Evolutionary conservation across 2,113 vertebrate species (phyloP).

Genomic region (Chlorodrepanis virens): DNA sequence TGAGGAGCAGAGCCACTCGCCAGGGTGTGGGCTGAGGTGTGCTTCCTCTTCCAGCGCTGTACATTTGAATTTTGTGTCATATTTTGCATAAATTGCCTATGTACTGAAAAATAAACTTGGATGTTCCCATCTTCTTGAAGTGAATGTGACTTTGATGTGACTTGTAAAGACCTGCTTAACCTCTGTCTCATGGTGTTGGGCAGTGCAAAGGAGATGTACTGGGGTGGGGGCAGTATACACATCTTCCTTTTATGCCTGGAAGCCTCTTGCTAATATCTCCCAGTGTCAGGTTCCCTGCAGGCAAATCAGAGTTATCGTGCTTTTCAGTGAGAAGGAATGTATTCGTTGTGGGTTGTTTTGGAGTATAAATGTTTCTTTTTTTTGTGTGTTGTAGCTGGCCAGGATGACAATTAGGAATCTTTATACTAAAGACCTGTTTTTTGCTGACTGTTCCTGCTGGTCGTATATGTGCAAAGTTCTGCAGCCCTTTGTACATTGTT

Average conservation of each 20-base stretch:
- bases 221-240: not conserved
- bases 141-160: not conserved
- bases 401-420: not conserved
- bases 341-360: not conserved
- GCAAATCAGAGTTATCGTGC: not conserved
- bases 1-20: not conserved
- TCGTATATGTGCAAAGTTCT: not conserved
- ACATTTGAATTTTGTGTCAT: not conserved
- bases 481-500: not conserved
- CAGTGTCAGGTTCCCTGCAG: not conserved
- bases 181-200: not conserved
- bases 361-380: not conserved
- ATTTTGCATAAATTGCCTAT: slow-evolving; percentile 2
- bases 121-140: not conserved
- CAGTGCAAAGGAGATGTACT: not conserved
- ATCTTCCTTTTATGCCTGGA: not conserved
- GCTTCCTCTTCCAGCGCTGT: not conserved
- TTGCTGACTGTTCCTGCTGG: not conserved
- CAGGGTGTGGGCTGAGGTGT: not conserved
- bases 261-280: not conserved
- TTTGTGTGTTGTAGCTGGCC: not conserved
- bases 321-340: not conserved
- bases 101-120: not conserved
- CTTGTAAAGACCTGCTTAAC: not conserved
- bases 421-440: not conserved